Evolutionary conservation across 2,113 vertebrate genomes (phyloP), one percentile per base, ranked within the genome.

Genomic region (Neolamprologus sp.): DNA sequence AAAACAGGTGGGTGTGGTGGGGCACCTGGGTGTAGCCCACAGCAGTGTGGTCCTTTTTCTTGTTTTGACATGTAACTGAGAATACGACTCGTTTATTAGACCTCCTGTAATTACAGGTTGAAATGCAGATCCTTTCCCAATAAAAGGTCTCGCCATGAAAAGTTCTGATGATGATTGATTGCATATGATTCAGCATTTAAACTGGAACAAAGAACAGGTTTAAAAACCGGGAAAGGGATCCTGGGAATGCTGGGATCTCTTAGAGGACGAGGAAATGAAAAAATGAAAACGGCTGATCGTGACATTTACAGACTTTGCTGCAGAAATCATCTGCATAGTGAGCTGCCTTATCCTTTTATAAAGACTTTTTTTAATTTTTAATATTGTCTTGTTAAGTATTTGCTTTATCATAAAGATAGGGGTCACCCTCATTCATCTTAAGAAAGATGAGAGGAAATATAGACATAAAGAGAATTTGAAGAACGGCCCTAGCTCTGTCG

Each of bases 61-160:
- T 23, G 2, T 6, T 71, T 71, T 23, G 37, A 71, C 37, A 40
- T 11, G 10, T 23, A 23, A 42, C 37, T 14, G 60, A 21, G 7
- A 68, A 68, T 68, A 68, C 11, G 2, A 65, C 9, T 40, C 19
- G 10, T 68, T 68, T 68, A 35, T 35, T 68, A 40, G 19, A 68
- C 3, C 63, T 21, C 63, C 33, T 21, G 33, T 65, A 37, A 42
- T 0, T 14, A 26, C 68, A 26, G 37, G 37, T 42, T 0, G 3
- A 71, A 9, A 23, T 71, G 12, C n/a, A 42, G 65, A 40, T 14
- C 5, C 37, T 42, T 23, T 42, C 37, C 37, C 5, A 23, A 71
- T 40, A 14, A 71, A 40, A 71, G 65, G 12, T 71, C 5, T 45
- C 13, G 3, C 40, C 21, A 42, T 26, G 8, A 42, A 26, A 71